phyloP scores from a whole-genome alignment of 1,140 invertebrate genomes.

The Vanessa atalanta region DNA sequence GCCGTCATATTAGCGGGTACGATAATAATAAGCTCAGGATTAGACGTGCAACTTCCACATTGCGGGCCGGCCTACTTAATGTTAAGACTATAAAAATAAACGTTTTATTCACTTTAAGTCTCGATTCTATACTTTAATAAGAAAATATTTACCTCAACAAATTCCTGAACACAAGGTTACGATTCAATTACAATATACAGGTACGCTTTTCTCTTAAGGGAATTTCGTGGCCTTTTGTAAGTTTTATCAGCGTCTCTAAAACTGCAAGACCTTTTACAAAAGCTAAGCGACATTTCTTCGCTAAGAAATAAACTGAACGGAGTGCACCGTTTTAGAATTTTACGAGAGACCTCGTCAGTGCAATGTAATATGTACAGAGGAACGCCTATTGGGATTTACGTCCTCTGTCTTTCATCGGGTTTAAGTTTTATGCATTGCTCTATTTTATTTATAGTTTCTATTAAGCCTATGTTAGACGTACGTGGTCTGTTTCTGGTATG shows the following conservation, averaged over 20 bases:
- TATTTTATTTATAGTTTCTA: slow-evolving; percentile 18
- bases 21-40: too few relatives aligned
- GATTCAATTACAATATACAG: slow-evolving; percentile 23
- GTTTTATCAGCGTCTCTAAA: slow-evolving; percentile 23
- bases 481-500: too few relatives aligned
- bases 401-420: slow-evolving; percentile 19
- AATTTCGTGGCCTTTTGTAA: slow-evolving; percentile 18
- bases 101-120: neutral
- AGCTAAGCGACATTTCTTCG: slow-evolving; percentile 31
- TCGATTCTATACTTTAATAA: neutral
- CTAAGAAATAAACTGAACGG: slow-evolving; percentile 28
- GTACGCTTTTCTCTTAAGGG: slow-evolving; percentile 11
- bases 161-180: slow-evolving; percentile 4
- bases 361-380: slow-evolving; percentile 29
- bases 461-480: neutral
- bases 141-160: neutral
- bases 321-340: slow-evolving; percentile 35
- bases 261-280: slow-evolving; percentile 25
- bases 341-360: slow-evolving; percentile 30
- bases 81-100: neutral
- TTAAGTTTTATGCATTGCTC: slow-evolving; percentile 23
- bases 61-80: too few relatives aligned
- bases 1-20: too few relatives aligned
- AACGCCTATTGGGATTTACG: slow-evolving; percentile 25
- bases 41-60: too few relatives aligned